Conservation (phyloP, 2,888 invertebrate genomes). For the Heptascelio sp. region DNA sequence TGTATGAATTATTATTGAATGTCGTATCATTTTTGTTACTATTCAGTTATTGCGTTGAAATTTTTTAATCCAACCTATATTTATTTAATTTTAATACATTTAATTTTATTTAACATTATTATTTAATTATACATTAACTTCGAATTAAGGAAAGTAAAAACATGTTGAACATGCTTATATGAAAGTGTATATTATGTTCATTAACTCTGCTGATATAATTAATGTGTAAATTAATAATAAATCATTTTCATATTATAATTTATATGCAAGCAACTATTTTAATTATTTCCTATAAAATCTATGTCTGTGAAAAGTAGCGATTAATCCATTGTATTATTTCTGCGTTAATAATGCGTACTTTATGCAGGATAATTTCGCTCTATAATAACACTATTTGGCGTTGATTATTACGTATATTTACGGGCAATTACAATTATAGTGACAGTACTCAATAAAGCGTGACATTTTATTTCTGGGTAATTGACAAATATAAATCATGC, state of each 20-base stretch:
- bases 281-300: constrained; percentile 6
- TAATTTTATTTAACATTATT: too few relatives aligned
- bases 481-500: neutral
- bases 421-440: constrained; percentile 20
- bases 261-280: neutral
- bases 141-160: too few relatives aligned
- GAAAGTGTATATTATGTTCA: too few relatives aligned
- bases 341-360: constrained; percentile 12
- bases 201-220: too few relatives aligned
- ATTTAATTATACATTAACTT: too few relatives aligned
- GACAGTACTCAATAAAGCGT: constrained; percentile 8
- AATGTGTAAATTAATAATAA: constrained; percentile 28
- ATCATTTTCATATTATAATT: constrained; percentile 16
- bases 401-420: constrained; percentile 24
- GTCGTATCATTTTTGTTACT: too few relatives aligned
- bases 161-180: too few relatives aligned
- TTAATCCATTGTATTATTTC: constrained; percentile 14
- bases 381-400: constrained; percentile 2
- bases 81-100: too few relatives aligned
- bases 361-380: constrained; percentile 16
- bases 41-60: too few relatives aligned
- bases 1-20: too few relatives aligned
- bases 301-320: constrained; percentile 16
- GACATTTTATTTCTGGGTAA: neutral
- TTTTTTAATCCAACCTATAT: too few relatives aligned